A percentile compares a stretch with the other conserved stretches of the same genome.
phyloP scores from a whole-genome alignment of 1,140 invertebrate genomes.

The Ceratitis capitata region DNA sequence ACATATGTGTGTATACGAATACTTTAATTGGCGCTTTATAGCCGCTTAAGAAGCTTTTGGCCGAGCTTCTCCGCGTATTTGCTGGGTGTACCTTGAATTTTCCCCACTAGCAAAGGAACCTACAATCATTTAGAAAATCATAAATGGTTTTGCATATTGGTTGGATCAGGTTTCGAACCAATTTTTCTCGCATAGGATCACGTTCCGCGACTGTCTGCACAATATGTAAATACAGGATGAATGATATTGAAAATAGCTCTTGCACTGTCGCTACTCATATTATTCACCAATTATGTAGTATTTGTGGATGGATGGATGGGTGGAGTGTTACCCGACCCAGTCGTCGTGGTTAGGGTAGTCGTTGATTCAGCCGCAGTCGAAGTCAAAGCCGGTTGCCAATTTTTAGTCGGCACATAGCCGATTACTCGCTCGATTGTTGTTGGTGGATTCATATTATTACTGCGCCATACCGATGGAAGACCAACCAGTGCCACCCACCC shows the following conservation, averaged over 20 bases:
- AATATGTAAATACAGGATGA: background rate
- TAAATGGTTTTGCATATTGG: too few species aligned
- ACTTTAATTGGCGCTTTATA: too few species aligned
- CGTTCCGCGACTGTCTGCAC: too few species aligned
- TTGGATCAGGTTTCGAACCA: too few species aligned
- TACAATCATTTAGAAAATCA: too few species aligned
- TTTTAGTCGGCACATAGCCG: background rate
- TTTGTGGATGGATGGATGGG: background rate
- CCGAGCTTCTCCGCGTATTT: too few species aligned
- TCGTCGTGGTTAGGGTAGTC: background rate
- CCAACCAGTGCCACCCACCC: background rate
- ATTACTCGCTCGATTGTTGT: background rate
- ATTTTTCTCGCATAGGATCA: too few species aligned
- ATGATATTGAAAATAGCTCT: background rate
- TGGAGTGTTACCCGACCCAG: background rate
- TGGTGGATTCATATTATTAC: background rate
- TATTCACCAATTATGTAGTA: background rate
- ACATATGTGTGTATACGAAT: background rate
- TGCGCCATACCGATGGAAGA: slow-evolving; percentile 11
- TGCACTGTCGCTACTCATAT: background rate
- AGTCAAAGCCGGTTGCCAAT: background rate
- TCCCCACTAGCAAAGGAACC: too few species aligned
- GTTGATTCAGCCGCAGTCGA: background rate
- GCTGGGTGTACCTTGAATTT: too few species aligned
- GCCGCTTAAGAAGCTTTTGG: too few species aligned